phyloP scores from a whole-genome alignment of 2,888 invertebrate genomes.

The Lacanobia wlatinum region DNA sequence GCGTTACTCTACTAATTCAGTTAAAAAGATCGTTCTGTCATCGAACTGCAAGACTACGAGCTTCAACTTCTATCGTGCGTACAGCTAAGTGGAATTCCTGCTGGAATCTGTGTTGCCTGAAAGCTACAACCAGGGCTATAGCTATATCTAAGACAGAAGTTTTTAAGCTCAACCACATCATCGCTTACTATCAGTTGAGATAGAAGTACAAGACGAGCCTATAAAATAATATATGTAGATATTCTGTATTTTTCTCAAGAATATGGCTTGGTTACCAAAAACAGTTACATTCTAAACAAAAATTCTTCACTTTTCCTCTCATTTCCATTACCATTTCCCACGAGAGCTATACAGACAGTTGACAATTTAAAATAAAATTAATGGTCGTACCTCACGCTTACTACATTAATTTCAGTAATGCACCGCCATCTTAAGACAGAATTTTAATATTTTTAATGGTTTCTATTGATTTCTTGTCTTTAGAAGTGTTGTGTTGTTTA shows the following conservation, averaged over 20 bases:
- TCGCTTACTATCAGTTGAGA: background rate
- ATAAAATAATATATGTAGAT: background rate
- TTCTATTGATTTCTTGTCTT: constrained; percentile 30
- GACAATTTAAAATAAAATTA: constrained; percentile 50
- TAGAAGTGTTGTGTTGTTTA: background rate
- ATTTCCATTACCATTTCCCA: constrained; percentile 26
- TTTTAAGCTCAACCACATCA: background rate
- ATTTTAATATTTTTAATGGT: constrained; percentile 47
- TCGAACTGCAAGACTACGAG: too few relatives aligned
- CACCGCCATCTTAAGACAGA: constrained; percentile 28
- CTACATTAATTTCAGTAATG: constrained; percentile 52
- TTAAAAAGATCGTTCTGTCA: too few relatives aligned
- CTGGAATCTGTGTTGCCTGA: too few relatives aligned
- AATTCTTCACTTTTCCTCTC: constrained; percentile 1
- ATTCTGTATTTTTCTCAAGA: background rate
- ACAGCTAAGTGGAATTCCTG: too few relatives aligned
- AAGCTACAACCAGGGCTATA: too few relatives aligned
- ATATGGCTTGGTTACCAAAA: background rate
- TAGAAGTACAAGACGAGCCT: background rate
- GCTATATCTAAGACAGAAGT: too few relatives aligned
- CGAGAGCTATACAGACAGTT: constrained; percentile 22
- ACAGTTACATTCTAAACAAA: background rate
- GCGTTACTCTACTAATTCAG: too few relatives aligned
- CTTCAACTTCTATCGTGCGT: too few relatives aligned
- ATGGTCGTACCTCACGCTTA: constrained; percentile 17